Evolutionary conservation across 1,140 invertebrate genomes (phyloP).

Genomic region (Formica selysi): DNA sequence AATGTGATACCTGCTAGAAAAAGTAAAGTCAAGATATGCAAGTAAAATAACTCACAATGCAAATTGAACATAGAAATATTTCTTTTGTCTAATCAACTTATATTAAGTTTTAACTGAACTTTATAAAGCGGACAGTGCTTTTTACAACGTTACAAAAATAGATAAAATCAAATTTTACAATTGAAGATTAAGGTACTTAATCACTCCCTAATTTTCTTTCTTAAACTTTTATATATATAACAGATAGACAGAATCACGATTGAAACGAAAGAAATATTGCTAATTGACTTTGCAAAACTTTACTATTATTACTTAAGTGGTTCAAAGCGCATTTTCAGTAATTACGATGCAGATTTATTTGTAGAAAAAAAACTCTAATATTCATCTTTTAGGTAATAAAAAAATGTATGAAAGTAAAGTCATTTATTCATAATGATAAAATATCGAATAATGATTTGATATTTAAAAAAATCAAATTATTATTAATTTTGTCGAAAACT

Average conservation of each 20-base stretch:
- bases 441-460: neutral
- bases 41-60: neutral
- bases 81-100: neutral
- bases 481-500: neutral
- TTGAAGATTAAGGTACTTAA: neutral
- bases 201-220: neutral
- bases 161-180: neutral
- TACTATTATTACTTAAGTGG: neutral
- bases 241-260: neutral
- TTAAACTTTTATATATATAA: neutral
- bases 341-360: neutral
- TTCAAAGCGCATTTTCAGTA: neutral
- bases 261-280: neutral
- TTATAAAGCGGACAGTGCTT: neutral
- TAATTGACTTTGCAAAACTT: conserved; percentile 33
- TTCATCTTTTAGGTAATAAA: neutral
- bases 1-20: neutral
- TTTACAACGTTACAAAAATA: neutral
- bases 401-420: neutral
- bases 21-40: neutral
- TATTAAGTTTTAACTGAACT: neutral
- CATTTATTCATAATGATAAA: neutral
- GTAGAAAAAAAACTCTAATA: neutral
- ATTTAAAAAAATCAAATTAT: neutral
- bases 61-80: neutral